Percentiles rank a stretch among this genome's conserved stretches.
Conservation (phyloP, 2,888 invertebrate genomes). For the Dicycla oo region DNA sequence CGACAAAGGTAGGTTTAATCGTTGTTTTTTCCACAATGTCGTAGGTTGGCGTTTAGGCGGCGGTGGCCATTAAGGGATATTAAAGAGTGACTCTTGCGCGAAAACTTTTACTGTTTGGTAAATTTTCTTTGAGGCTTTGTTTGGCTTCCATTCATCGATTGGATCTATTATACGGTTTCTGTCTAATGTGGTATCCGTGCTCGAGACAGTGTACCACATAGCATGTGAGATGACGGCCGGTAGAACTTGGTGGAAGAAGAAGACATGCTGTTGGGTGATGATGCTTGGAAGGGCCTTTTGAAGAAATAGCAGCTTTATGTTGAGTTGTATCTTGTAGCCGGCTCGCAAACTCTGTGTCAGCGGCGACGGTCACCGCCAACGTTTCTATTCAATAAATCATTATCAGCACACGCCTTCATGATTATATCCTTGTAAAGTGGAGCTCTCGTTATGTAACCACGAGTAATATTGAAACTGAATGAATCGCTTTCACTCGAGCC, state of each 20-base stretch:
- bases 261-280: neutral
- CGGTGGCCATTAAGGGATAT: neutral
- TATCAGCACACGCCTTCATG: neutral
- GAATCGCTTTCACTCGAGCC: constrained; percentile 11
- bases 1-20: constrained; percentile 37
- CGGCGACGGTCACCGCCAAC: neutral
- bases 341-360: neutral
- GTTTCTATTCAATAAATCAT: constrained; percentile 25
- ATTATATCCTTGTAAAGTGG: constrained; percentile 20
- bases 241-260: neutral
- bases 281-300: neutral
- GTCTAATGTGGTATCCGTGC: neutral
- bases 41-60: neutral
- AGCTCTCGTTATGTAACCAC: constrained; percentile 2
- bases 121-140: constrained; percentile 14
- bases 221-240: neutral
- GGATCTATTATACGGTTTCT: neutral
- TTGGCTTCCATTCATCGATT: neutral
- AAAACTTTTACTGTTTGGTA: constrained; percentile 3
- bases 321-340: no score
- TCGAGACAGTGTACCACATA: neutral
- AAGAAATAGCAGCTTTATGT: neutral
- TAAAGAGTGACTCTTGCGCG: neutral
- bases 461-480: neutral
- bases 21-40: neutral